These are phyloP conservation scores for Andrena trimmerana DNA, from an alignment of 2,888 invertebrate species.

Conservation along the genomic window DNA sequence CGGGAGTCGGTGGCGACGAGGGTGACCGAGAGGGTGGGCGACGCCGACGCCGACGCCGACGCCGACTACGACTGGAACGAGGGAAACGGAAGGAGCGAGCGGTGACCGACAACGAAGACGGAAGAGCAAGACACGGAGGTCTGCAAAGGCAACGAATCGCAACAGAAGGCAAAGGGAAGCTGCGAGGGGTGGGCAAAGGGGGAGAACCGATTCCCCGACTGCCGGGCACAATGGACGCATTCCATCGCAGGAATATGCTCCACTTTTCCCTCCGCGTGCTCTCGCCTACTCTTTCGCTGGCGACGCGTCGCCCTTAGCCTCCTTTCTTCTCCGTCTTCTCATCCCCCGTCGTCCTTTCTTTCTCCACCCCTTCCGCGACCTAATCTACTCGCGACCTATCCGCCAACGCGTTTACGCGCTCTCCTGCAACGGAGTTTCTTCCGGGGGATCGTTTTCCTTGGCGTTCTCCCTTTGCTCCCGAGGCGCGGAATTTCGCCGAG, in stretches of 20 bases:
- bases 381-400: not conserved
- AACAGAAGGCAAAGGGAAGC: conserved; percentile 6
- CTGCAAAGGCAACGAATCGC: conserved; percentile 21
- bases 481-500: not conserved
- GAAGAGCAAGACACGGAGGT: not conserved
- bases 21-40: too few relatives aligned
- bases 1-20: not conserved
- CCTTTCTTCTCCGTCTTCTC: not conserved
- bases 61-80: not conserved
- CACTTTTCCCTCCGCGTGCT: conserved; percentile 55
- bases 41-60: conserved; percentile 5
- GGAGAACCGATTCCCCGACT: conserved; percentile 45
- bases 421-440: not conserved
- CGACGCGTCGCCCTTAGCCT: not conserved
- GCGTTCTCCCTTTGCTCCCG: not conserved
- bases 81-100: conserved; percentile 7
- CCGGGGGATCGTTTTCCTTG: conserved; percentile 4
- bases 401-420: not conserved
- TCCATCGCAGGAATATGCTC: conserved; percentile 63
- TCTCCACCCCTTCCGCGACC: not conserved
- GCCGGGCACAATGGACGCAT: conserved; percentile 66
- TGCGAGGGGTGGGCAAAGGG: conserved; percentile 2
- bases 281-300: not conserved
- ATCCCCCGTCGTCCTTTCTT: not conserved
- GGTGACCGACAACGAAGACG: not conserved